Evolutionary conservation across 2,797 vertebrate species (phyloP), one percentile per base, ranked within the genome.

Genomic region (Aldrovandia affinis): DNA sequence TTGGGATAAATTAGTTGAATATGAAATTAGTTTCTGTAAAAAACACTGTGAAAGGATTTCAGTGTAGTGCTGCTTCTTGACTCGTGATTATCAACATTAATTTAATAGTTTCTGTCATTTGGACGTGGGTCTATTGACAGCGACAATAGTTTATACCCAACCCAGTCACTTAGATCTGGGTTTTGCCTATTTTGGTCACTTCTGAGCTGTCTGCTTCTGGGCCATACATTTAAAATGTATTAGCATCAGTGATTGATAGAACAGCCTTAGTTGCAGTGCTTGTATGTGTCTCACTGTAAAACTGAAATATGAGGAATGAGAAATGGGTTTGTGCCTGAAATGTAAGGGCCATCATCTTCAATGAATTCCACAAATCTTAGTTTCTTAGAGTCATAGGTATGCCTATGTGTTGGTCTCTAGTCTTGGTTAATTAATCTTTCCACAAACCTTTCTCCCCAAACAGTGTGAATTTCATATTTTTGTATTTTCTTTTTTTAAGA

Each of bases 401-500:
- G 54, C 54, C 36, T 81, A 81, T 30, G 73, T 57, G 36, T 81
- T 20, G 20, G 59, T 68, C 61, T 54, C n/a, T 36, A 28, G 47
- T 81, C 33, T 83, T 73, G 36, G 36, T 80, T 39, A 54, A 10
- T 15, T 9, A 12, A 33, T 63, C 12, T 83, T 61, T 68, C 5
- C 75, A 65, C n/a, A 78, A 28, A 12, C n/a, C 44, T 61, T 30
- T 30, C 22, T 78, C 33, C 70, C 28, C n/a, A 78, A 44, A 30
- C n/a, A 5, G 18, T 39, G n/a, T 6, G 5, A 6, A 73, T 25
- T 39, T 39, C 33, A 73, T 1, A 42, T 57, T 57, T 55, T 47
- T 39, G 75, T 55, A 55, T n/a, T 47, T 47, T 30, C 36, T 59
- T 89, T 86, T 86, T 84, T 78, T 30, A 84, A 83, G 50, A 83